Evolutionary conservation across 2,888 invertebrate species (phyloP).

Genomic region (Brachyptera risi): DNA sequence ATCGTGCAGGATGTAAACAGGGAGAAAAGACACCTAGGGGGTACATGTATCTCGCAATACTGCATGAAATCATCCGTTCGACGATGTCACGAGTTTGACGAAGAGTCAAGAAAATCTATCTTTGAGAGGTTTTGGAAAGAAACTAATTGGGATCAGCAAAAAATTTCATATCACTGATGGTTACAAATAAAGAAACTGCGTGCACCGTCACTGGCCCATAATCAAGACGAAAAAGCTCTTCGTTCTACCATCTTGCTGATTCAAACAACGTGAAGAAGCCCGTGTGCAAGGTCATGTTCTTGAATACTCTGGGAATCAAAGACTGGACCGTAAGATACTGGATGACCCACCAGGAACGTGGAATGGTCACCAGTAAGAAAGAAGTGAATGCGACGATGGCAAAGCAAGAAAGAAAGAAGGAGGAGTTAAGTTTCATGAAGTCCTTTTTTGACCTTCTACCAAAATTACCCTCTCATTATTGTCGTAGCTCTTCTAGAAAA

Average conservation of each 20-base stretch:
- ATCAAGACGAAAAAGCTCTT: background rate
- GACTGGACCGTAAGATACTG: slow-evolving; percentile 32
- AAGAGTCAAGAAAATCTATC: too few species aligned
- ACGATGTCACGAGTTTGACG: background rate
- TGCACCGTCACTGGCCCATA: background rate
- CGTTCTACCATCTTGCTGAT: background rate
- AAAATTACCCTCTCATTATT: slow-evolving; percentile 34
- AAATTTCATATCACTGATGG: background rate
- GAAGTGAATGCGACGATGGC: background rate
- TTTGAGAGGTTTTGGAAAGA: slow-evolving; percentile 6
- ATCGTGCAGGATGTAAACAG: background rate
- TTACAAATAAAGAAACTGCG: background rate
- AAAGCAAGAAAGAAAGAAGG: background rate
- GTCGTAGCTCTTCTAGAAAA: slow-evolving; percentile 32
- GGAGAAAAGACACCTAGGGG: background rate
- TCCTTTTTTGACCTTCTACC: background rate
- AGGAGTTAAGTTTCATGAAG: too few species aligned
- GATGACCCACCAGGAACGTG: slow-evolving; percentile 13
- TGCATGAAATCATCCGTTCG: background rate
- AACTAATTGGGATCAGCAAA: background rate
- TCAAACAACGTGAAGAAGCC: too few species aligned
- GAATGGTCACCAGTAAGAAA: background rate
- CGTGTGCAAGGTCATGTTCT: slow-evolving; percentile 34
- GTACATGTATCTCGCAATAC: background rate
- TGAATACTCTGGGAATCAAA: slow-evolving; percentile 34